phyloP scores from a whole-genome alignment of 2,797 vertebrate genomes.

The Odontamblyopus lacepedii region DNA sequence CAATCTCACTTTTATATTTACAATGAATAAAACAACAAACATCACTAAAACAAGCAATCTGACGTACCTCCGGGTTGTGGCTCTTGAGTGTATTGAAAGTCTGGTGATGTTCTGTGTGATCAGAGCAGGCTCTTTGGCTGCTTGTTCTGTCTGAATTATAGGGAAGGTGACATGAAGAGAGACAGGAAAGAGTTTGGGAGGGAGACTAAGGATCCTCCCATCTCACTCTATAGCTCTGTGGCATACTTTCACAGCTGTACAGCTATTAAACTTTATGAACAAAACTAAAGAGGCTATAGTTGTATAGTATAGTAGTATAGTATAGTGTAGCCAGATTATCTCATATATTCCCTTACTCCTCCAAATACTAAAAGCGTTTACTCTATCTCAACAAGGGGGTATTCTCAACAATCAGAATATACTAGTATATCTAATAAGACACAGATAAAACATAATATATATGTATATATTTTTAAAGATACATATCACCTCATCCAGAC shows the following conservation, averaged over 20 bases:
- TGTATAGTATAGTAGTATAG: no score
- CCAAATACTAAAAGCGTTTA: not conserved
- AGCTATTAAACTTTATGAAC: not conserved
- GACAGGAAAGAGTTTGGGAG: constrained; percentile 25
- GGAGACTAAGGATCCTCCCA: constrained; percentile 41
- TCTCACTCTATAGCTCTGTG: constrained; percentile 48
- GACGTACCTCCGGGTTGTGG: constrained; percentile 3
- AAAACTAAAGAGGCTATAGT: not conserved
- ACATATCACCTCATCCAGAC: constrained; percentile 39
- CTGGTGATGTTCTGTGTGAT: constrained; percentile 20
- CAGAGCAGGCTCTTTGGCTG: constrained; percentile 9
- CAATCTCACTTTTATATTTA: not conserved
- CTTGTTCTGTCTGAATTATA: constrained; percentile 21
- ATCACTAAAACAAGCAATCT: not conserved
- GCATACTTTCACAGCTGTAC: constrained; percentile 52
- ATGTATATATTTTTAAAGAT: constrained; percentile 17
- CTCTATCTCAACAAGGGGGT: no score
- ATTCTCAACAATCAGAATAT: not conserved
- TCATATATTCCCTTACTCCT: not conserved
- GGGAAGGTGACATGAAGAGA: constrained; percentile 47
- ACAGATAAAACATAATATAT: constrained; percentile 18
- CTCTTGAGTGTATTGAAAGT: constrained; percentile 21
- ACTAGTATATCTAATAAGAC: not conserved
- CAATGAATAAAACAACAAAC: not conserved
- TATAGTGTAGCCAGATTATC: not conserved